Evolutionary conservation across 2,113 vertebrate species (phyloP).

Genomic region (Oreochromis tanganicae): DNA sequence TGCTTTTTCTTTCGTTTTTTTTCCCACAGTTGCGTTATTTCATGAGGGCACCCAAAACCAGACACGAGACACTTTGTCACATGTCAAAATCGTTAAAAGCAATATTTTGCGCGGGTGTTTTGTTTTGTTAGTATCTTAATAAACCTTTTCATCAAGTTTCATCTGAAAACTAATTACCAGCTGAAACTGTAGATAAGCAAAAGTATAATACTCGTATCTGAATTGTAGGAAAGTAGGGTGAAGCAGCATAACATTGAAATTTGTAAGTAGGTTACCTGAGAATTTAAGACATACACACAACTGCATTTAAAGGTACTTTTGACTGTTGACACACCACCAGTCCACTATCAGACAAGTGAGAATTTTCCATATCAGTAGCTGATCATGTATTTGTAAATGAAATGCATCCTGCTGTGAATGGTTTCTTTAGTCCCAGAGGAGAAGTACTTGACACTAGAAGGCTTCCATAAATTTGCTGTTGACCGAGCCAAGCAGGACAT

Average conservation of each 20-base stretch:
- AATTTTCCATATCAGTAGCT: background rate
- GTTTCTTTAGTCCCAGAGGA: slow-evolving; percentile 85
- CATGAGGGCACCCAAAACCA: background rate
- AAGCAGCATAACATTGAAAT: background rate
- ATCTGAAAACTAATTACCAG: background rate
- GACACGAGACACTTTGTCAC: background rate
- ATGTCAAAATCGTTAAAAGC: background rate
- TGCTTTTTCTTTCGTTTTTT: no score
- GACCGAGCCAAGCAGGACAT: slow-evolving; percentile 96
- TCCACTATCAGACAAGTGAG: background rate
- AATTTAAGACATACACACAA: background rate
- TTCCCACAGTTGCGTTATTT: background rate
- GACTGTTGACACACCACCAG: background rate
- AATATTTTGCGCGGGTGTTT: background rate
- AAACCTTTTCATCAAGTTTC: background rate
- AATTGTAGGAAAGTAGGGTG: background rate
- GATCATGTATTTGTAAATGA: background rate
- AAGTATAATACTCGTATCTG: background rate
- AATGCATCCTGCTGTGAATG: background rate
- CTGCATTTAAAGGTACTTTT: background rate
- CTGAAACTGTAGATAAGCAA: background rate
- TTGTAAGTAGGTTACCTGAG: background rate
- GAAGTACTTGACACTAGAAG: slow-evolving; percentile 92
- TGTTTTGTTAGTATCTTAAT: background rate
- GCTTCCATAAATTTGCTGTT: slow-evolving; percentile 90